A percentile compares a stretch with the other conserved stretches of the same genome.
phyloP scores from a whole-genome alignment of 2,888 invertebrate species.

The Agonopterix arenella region DNA sequence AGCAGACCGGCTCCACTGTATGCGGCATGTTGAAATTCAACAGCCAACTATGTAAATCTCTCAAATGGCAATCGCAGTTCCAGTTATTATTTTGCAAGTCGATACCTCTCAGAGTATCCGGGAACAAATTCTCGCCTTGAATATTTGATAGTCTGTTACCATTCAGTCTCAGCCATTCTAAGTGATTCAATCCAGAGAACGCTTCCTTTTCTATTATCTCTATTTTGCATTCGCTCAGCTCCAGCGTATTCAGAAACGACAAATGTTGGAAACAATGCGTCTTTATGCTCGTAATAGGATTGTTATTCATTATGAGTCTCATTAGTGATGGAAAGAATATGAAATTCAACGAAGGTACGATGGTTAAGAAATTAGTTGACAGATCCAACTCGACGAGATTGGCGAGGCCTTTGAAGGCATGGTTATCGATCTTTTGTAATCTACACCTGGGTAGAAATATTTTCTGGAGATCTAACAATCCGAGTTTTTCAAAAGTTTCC shows the following conservation, averaged over 20 bases:
- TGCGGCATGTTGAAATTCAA: slow-evolving; percentile 85
- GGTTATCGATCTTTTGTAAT: slow-evolving; percentile 85
- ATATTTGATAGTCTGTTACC: slow-evolving; percentile 87
- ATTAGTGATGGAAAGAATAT: slow-evolving; percentile 87
- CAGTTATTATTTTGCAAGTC: slow-evolving; percentile 92
- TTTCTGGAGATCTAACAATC: slow-evolving; percentile 90
- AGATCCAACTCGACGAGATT: slow-evolving; percentile 93
- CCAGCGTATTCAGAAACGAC: slow-evolving; percentile 85
- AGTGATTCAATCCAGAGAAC: slow-evolving; percentile 86
- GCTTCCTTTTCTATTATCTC: slow-evolving; percentile 86
- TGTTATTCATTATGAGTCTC: slow-evolving; percentile 87
- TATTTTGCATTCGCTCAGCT: slow-evolving; percentile 88
- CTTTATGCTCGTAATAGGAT: slow-evolving; percentile 86
- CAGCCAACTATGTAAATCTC: slow-evolving; percentile 87
- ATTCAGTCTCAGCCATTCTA: slow-evolving; percentile 91
- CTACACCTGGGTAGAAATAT: slow-evolving; percentile 88
- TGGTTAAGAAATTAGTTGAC: slow-evolving; percentile 86
- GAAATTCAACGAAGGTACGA: slow-evolving; percentile 88
- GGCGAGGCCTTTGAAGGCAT: slow-evolving; percentile 88
- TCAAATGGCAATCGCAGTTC: slow-evolving; percentile 91
- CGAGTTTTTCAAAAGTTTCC: slow-evolving; percentile 87
- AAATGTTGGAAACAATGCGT: slow-evolving; percentile 85
- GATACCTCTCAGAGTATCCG: slow-evolving; percentile 86
- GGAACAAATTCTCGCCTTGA: slow-evolving; percentile 82
- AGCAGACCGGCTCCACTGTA: slow-evolving; percentile 86